These are phyloP conservation scores for Sebastes melanostomus DNA, from an alignment of 2,797 vertebrate species.

Conservation along the genomic window DNA sequence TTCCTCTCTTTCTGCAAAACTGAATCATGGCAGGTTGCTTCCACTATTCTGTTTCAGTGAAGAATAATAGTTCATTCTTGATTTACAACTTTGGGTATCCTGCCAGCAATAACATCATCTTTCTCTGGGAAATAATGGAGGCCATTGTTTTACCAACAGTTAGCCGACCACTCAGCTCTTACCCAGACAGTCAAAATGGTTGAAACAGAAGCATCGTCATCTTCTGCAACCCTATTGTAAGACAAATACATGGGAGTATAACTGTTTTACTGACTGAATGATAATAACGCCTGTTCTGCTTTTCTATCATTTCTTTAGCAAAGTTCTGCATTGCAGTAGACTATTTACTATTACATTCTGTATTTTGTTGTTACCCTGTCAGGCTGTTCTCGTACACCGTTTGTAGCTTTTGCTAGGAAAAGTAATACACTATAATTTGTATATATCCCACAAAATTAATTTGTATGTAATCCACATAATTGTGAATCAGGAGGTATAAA, in stretches of 20 bases:
- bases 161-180: slow-evolving; percentile 27
- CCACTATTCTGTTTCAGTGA: slow-evolving; percentile 53
- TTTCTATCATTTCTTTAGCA: too few relatives aligned
- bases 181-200: slow-evolving; percentile 15
- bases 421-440: too few relatives aligned
- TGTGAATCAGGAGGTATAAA: too few relatives aligned
- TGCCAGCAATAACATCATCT: slow-evolving; percentile 52
- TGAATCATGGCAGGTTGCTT: slow-evolving; percentile 48
- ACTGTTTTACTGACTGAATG: neutral
- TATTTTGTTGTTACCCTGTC: neutral
- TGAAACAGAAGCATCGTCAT: neutral
- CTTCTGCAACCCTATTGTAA: neutral
- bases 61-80: slow-evolving; percentile 43
- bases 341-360: neutral
- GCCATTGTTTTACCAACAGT: slow-evolving; percentile 45
- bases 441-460: too few relatives aligned
- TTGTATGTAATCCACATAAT: too few relatives aligned
- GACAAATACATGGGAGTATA: neutral
- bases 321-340: neutral
- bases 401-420: too few relatives aligned
- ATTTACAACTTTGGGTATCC: slow-evolving; percentile 44
- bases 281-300: neutral
- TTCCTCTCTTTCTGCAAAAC: slow-evolving; percentile 12
- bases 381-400: neutral
- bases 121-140: slow-evolving; percentile 51